Percentiles rank a stretch among this genome's conserved stretches.
phyloP scores from a whole-genome alignment of 2,797 vertebrate genomes.

The Iguana delicatissima region DNA sequence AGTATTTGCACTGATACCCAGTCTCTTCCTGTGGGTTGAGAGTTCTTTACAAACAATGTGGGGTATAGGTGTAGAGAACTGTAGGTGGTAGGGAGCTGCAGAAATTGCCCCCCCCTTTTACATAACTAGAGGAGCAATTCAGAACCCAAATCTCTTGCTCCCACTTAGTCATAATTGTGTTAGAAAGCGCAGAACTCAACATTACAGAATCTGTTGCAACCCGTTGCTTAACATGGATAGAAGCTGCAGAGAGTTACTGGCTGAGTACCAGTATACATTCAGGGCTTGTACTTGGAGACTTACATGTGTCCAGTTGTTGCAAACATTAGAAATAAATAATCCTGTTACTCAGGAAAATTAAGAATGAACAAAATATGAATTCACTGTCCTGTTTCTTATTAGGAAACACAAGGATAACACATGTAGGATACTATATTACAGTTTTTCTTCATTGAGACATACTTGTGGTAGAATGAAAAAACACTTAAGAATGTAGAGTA shows the following conservation, averaged over 20 bases:
- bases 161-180: background rate
- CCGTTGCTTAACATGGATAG: background rate
- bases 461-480: background rate
- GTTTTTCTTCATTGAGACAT: background rate
- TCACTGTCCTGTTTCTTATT: background rate
- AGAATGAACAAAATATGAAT: background rate
- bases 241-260: too few species aligned
- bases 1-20: too few species aligned
- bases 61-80: too few species aligned
- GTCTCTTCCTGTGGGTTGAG: background rate
- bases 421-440: background rate
- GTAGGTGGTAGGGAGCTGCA: too few species aligned
- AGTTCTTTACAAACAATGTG: background rate
- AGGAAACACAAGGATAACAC: background rate
- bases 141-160: background rate
- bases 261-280: background rate
- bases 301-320: background rate
- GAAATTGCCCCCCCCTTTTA: background rate
- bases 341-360: background rate
- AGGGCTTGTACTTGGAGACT: background rate
- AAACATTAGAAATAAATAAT: background rate
- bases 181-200: background rate
- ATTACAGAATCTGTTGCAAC: slow-evolving; percentile 4
- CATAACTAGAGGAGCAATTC: background rate
- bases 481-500: background rate